Conservation (phyloP, 2,888 invertebrate genomes). For the Trileptium ribeirensis region DNA sequence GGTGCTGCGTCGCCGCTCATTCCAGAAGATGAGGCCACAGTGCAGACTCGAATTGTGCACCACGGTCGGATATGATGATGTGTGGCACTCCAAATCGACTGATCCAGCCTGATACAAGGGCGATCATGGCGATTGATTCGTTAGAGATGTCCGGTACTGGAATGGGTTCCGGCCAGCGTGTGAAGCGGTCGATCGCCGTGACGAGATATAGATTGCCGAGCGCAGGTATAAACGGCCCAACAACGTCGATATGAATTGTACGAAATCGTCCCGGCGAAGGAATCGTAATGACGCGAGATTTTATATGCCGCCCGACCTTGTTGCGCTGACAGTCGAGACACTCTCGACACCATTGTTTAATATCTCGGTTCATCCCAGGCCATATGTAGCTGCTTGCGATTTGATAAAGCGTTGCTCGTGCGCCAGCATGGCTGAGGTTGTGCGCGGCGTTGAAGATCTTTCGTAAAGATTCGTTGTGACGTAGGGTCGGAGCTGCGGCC, state of each 20-base stretch:
- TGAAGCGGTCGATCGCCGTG: background rate
- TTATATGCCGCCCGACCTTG: background rate
- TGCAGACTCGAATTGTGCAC: too few species aligned
- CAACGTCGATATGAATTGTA: conserved; percentile 5
- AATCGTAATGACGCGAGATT: background rate
- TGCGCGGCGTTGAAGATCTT: too few species aligned
- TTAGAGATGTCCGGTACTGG: background rate
- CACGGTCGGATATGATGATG: too few species aligned
- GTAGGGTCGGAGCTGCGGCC: too few species aligned
- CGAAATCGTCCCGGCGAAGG: too few species aligned
- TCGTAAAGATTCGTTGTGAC: too few species aligned
- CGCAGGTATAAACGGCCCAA: background rate
- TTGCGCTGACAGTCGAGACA: background rate
- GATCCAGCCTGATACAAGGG: background rate
- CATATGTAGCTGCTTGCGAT: background rate
- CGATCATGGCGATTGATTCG: background rate
- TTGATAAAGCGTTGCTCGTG: too few species aligned
- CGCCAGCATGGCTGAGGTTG: too few species aligned
- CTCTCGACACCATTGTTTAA: too few species aligned
- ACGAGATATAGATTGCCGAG: background rate
- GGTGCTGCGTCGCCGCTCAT: background rate
- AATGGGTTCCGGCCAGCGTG: background rate
- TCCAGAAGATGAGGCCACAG: background rate
- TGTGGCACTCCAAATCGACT: too few species aligned
- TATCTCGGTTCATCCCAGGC: too few species aligned